These are phyloP conservation scores for Agrilus planipennis DNA, from an alignment of 1,140 invertebrate species.

Conservation along the genomic window DNA sequence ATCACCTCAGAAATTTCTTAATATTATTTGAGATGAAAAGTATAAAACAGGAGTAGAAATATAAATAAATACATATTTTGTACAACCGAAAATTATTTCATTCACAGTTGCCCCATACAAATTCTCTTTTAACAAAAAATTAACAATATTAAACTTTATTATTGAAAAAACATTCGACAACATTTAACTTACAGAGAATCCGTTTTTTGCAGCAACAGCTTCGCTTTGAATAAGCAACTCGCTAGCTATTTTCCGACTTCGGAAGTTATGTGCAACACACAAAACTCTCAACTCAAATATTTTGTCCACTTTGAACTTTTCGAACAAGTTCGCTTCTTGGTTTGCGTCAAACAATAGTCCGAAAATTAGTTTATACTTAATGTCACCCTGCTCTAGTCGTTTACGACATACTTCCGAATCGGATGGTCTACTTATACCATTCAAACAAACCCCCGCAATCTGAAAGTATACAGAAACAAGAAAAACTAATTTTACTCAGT, in stretches of 20 bases:
- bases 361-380: slow-evolving; percentile 55
- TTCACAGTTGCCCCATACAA: too few relatives aligned
- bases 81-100: too few relatives aligned
- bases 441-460: slow-evolving; percentile 54
- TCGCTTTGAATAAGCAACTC: slow-evolving; percentile 53
- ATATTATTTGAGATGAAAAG: too few relatives aligned
- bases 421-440: slow-evolving; percentile 45
- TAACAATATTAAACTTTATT: too few relatives aligned
- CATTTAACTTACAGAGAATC: slow-evolving; percentile 54
- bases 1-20: too few relatives aligned
- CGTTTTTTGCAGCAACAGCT: slow-evolving; percentile 47
- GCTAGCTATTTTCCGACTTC: slow-evolving; percentile 58
- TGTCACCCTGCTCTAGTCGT: slow-evolving; percentile 43
- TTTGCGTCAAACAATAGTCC: slow-evolving; percentile 49
- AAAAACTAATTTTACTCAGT: too few relatives aligned
- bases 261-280: slow-evolving; percentile 53
- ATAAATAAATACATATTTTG: too few relatives aligned
- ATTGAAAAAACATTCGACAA: too few relatives aligned
- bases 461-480: too few relatives aligned
- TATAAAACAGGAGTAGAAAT: too few relatives aligned
- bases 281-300: slow-evolving; percentile 71
- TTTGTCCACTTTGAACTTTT: slow-evolving; percentile 50
- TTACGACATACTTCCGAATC: slow-evolving; percentile 45
- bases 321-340: slow-evolving; percentile 47
- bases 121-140: too few relatives aligned